Evolutionary conservation across 2,888 invertebrate species (phyloP), one percentile per base, ranked within the genome.

Genomic region (Colletes collaris): DNA sequence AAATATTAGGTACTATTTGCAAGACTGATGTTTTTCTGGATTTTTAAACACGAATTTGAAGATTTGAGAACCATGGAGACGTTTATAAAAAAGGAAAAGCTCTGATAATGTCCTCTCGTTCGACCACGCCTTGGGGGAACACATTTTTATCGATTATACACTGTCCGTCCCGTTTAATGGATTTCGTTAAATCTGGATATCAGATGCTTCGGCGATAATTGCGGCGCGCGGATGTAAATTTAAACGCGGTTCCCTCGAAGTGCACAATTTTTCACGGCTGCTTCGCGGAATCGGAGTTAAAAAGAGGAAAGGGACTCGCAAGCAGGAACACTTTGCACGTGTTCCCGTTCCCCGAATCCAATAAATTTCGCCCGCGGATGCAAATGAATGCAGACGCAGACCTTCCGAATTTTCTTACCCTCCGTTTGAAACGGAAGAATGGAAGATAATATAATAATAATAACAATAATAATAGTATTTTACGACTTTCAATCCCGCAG

Each of bases 331-430:
- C 82, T 69, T 80, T 72, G 79, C 79, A 76, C 83, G 65, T 81
- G 81, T 83, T 81, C 81, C 79, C 79, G 69, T 85, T 83, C 76
- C 64, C 68, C 67, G 73, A 79, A 73, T 72, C 72, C 81, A 65
- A 85, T 85, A 85, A 83, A 85, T 81, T 83, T 74, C 68, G 19
- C 40, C 55, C 63, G 37, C 67, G 65, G 67, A 85, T 85, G 81
- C 75, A 83, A 85, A 85, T 85, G 76, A 85, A 83, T 73, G 82
- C 79, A 67, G 70, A 75, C 78, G 76, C 70, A 72, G 80, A 74
- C 73, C 78, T 71, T 55, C 58, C 59, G 72, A 85, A 75, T 49
- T 85, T 85, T 68, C 56, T 40, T 60, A 16, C 53, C 35, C 49
- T 58, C 7, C 53, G 58, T 62, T 50, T n/a, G 60, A 53, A 59